Evolutionary conservation across 2,797 vertebrate species (phyloP), one percentile per base, ranked within the genome.

Genomic region (Microctenopoma lineatum): DNA sequence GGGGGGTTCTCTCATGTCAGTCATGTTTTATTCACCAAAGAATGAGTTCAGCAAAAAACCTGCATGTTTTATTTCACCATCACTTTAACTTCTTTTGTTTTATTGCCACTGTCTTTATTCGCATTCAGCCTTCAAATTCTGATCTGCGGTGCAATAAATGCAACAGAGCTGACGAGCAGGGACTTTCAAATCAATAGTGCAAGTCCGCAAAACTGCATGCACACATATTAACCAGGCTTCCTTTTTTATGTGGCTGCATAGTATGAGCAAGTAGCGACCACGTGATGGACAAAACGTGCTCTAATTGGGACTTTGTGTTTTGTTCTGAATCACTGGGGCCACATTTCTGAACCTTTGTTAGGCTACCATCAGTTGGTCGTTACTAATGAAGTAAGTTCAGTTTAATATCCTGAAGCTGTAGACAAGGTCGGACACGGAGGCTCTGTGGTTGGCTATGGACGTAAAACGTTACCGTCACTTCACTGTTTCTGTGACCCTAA

Each of bases 11-110:
- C 60, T 73, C 45, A 57, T 71, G 78, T 79, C 81, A 84, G 73
- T 89, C 76, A 81, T 80, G 57, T 84, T 81, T 86, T 79, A 81
- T 77, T 70, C 76, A 55, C 59, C 53, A 57, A 48, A 39, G 61
- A 77, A 60, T 26, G 27, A 66, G 54, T 84, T 85, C 55, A 75
- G 65, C 70, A 75, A 64, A 36, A 74, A 79, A 62, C 38, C 36
- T 70, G 60, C 62, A 69, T 39, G 14, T 70, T 77, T 79, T 77
- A 70, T 75, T 71, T 66, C 54, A 64, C 51, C 15, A 18, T 70
- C 75, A 61, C 70, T 79, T 65, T 70, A 42, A 64, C 34, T 59
- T 52, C 15, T 72, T 64, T 50, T 52, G 41, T 66, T 85, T 72
- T 63, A 70, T 57, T 66, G 21, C 58, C 15, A 10, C 38, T 32